Percentiles rank a stretch among this genome's conserved stretches.
These are phyloP conservation scores for Neosalanx taihuensis DNA, from an alignment of 2,797 vertebrate species.

Conservation along the genomic window DNA sequence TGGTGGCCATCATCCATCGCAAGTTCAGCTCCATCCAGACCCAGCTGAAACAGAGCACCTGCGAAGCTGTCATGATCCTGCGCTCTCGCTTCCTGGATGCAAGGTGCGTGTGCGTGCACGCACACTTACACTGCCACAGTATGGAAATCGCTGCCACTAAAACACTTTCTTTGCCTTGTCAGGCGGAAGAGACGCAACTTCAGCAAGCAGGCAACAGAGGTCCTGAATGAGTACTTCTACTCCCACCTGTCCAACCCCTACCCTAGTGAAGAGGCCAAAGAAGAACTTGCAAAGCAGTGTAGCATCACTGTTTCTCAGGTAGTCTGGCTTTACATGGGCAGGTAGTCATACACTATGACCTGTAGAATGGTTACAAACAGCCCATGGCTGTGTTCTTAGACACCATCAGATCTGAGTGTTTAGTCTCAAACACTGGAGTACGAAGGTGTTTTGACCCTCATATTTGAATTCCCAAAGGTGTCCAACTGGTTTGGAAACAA, in stretches of 20 bases:
- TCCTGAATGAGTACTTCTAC: slow-evolving; percentile 99
- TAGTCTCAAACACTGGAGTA: no score
- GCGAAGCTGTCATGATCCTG: slow-evolving; percentile 93
- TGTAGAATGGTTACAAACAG: no score
- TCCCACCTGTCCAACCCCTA: slow-evolving; percentile 99
- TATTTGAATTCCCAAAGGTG: slow-evolving; percentile 73
- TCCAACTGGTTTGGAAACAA: slow-evolving; percentile 99
- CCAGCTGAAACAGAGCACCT: slow-evolving; percentile 93
- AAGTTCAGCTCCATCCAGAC: slow-evolving; percentile 96
- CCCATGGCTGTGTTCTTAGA: background rate
- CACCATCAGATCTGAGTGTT: no score
- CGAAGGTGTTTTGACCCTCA: slow-evolving; percentile 27
- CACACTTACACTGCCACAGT: no score
- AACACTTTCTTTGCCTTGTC: slow-evolving; percentile 23
- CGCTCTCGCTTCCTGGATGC: slow-evolving; percentile 90
- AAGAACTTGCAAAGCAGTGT: slow-evolving; percentile 96
- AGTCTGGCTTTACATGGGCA: slow-evolving; percentile 1
- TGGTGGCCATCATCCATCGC: slow-evolving; percentile 92
- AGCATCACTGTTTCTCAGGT: slow-evolving; percentile 99
- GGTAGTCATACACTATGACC: no score
- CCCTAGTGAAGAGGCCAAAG: slow-evolving; percentile 99
- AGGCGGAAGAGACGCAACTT: slow-evolving; percentile 98
- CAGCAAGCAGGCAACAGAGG: slow-evolving; percentile 99
- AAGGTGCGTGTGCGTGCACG: slow-evolving; percentile 59
- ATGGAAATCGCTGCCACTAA: background rate